Conservation (phyloP, 2,888 invertebrate genomes). For the Proisotoma minuta region DNA sequence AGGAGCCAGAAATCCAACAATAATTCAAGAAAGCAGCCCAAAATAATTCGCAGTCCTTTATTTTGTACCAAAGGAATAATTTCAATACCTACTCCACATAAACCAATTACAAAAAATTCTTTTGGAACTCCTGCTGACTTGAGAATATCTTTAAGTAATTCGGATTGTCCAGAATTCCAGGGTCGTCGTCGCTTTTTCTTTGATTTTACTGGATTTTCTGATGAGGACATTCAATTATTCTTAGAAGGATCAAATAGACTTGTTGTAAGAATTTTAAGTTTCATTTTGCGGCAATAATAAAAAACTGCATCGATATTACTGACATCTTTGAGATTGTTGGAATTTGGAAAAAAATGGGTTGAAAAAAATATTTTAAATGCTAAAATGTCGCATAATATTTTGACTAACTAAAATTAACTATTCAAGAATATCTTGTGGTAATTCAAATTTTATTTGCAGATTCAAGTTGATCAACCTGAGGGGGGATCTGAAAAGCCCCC, state of each 20-base stretch:
- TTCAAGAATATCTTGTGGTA: too few relatives aligned
- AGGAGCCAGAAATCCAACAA: too few relatives aligned
- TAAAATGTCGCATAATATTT: background rate
- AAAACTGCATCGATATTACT: too few relatives aligned
- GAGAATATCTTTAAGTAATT: conserved; percentile 4
- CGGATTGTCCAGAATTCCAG: conserved; percentile 23
- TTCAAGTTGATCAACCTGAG: conserved; percentile 15
- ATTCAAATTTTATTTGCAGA: conserved; percentile 11
- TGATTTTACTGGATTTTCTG: conserved; percentile 31
- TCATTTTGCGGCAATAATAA: too few relatives aligned
- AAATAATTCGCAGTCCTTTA: conserved; percentile 19
- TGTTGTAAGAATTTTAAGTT: conserved; percentile 16
- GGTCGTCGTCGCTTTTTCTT: conserved; percentile 28
- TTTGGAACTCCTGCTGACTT: conserved; percentile 27
- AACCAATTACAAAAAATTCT: conserved; percentile 12
- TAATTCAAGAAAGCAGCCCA: too few relatives aligned
- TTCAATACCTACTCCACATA: conserved; percentile 28
- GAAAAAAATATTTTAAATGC: background rate
- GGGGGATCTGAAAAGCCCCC: background rate
- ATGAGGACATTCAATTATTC: conserved; percentile 26
- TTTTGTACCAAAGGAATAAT: conserved; percentile 24
- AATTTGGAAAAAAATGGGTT: too few relatives aligned
- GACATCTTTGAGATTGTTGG: too few relatives aligned
- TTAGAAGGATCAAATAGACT: conserved; percentile 26
- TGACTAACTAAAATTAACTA: background rate